Evolutionary conservation across 1,140 invertebrate species (phyloP), one percentile per base, ranked within the genome.

Genomic region (Pissodes strobi): DNA sequence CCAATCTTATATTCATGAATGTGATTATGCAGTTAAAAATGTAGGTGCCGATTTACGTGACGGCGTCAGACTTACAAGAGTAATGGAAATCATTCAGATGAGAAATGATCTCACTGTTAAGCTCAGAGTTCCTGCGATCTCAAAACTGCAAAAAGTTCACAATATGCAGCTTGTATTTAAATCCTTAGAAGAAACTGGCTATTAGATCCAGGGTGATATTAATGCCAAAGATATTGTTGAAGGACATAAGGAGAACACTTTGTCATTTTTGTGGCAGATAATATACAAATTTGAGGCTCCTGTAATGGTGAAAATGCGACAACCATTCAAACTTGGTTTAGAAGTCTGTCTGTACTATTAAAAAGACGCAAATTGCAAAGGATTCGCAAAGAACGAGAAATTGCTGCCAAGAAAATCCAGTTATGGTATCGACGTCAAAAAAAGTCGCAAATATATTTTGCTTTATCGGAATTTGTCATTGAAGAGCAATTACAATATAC

Each of bases 201-300:
- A 85, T 67, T 69, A 79, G 12, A 83, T 90, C 3, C 73, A 79
- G 8, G 83, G 83, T 1, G 84, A 90, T 37, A 90, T 95, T 5
- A 81, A 82, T 3, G 80, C 90, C 0, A 85, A 86, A 43, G 90
- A 92, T 75, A 88, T 96, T 55, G 92, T 89, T 0, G 89, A 94
- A 73, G 94, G 94, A 0, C 90, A 95, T 74, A 81, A 88, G 45
- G 92, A 95, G 70, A 94, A 94, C 74, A 96, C 92, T 0, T 74
- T 96, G 1, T 90, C 88, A 0, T 82, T 96, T 13, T 78, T 96
- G 0, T 96, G 93, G 93, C 89, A 92, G 73, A 84, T 97, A 1
- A 92, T 95, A 39, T 89, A 94, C 73, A 91, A 91, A 66, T 92
- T 93, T 75, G 85, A 93, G 48, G 86, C 86, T 9, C 89, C 89